Evolutionary conservation across 2,888 invertebrate genomes (phyloP).

Genomic region (Ganaspis brasiliensis): DNA sequence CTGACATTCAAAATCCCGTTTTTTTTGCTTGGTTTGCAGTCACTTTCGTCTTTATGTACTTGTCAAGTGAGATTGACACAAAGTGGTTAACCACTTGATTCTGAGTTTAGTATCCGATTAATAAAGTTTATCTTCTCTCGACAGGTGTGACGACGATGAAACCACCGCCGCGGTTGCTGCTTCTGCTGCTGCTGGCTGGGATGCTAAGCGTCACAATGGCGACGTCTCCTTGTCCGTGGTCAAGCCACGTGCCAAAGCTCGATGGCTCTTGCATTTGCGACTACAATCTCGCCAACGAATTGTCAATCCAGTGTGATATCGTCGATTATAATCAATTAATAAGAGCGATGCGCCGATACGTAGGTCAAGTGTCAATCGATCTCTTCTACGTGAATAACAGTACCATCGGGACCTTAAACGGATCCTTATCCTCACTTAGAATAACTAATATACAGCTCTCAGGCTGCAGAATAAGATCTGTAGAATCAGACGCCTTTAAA

Average conservation of each 20-base stretch:
- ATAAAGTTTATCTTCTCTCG: conserved; percentile 35
- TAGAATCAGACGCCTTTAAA: conserved; percentile 89
- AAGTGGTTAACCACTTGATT: not conserved
- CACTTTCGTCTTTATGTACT: no score
- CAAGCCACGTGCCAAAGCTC: conserved; percentile 86
- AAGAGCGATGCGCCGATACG: conserved; percentile 87
- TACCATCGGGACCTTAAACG: conserved; percentile 87
- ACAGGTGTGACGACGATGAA: conserved; percentile 62
- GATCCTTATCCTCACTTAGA: conserved; percentile 86
- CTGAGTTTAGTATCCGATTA: conserved; percentile 1
- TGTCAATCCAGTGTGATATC: conserved; percentile 95
- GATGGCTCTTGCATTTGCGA: conserved; percentile 94
- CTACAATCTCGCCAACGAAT: conserved; percentile 90
- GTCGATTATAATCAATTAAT: conserved; percentile 90
- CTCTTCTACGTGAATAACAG: conserved; percentile 95
- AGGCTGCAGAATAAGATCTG: conserved; percentile 88
- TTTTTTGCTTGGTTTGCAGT: no score
- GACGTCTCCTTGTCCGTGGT: conserved; percentile 92
- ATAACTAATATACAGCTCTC: conserved; percentile 93
- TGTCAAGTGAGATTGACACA: not conserved
- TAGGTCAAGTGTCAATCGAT: conserved; percentile 85
- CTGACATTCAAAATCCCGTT: no score
- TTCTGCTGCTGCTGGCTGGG: conserved; percentile 64
- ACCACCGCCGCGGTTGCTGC: conserved; percentile 63
- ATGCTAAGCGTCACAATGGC: conserved; percentile 65